Evolutionary conservation across 2,888 invertebrate genomes (phyloP), one percentile per base, ranked within the genome.

Genomic region (Drosophila neotestacea): DNA sequence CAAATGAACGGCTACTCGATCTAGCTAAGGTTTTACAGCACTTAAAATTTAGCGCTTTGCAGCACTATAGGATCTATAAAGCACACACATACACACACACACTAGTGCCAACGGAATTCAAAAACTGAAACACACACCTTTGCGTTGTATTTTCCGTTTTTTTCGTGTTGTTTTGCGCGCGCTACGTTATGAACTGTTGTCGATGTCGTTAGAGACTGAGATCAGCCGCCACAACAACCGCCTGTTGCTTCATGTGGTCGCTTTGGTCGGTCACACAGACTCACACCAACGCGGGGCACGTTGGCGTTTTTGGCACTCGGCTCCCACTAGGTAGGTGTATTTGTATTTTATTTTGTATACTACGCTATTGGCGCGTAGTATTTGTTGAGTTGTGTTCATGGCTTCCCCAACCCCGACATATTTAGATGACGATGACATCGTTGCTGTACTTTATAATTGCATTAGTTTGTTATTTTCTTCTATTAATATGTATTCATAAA

Each of bases 181-280:
- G 89, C 69, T 71, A 67, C 73, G 75, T 73, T 90, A 80, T 85
- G 80, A 80, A 89, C 77, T 70, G 84, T 74, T 81, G 76, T 72
- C 69, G 81, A 71, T 77, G 79, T 81, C 79, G 70, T 63, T 79
- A 65, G 66, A 81, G 79, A 89, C 90, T 89, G 86, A 90, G 79
- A 85, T 90, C 82, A 77, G 39, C 50, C 50, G 42, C 66, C 70
- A 70, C 72, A 68, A 76, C 79, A 90, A 89, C 85, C 79, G 90
- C 90, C 90, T 88, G 87, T 89, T 88, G 79, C 87, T 88, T 52
- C 52, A 62, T 41, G 63, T 16, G 47, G 51, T 76, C 58, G 62
- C n/a, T 59, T 34, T 34, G 39, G 61, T 61, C 47, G 58, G 54
- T 28, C 56, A 52, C 39, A 61, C 62, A 67, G 51, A 51, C 54